Percentiles rank a stretch among this genome's conserved stretches.
phyloP scores from a whole-genome alignment of 2,113 vertebrate genomes.

The Cichladusa arquata region DNA sequence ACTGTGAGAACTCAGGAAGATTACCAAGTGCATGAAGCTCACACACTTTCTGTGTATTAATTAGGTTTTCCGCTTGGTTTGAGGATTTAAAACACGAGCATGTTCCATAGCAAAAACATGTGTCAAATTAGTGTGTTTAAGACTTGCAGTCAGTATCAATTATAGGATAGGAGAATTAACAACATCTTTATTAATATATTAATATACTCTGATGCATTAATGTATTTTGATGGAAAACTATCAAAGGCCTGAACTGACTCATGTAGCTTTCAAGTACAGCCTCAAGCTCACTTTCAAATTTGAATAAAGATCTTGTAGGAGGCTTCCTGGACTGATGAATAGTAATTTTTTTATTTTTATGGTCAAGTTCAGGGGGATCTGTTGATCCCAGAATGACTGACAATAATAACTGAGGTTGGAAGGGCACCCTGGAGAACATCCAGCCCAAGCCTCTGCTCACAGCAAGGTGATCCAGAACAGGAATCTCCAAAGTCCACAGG shows the following conservation, averaged over 20 bases:
- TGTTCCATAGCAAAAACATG: constrained; percentile 8
- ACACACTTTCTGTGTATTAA: neutral
- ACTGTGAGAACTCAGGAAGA: neutral
- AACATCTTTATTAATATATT: constrained; percentile 41
- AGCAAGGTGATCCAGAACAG: neutral
- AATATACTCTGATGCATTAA: constrained; percentile 3
- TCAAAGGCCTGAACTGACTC: constrained; percentile 1
- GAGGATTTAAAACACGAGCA: constrained; percentile 12
- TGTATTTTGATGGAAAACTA: constrained; percentile 23
- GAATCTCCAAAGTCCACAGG: neutral
- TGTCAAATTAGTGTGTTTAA: constrained; percentile 50
- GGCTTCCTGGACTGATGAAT: neutral
- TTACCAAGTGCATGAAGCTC: constrained; percentile 3
- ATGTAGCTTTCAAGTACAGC: neutral
- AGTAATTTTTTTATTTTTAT: neutral
- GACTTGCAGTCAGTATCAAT: constrained; percentile 35
- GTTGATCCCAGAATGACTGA: neutral
- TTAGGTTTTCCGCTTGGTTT: constrained; percentile 47
- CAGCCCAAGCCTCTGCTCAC: neutral
- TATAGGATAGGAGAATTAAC: constrained; percentile 10
- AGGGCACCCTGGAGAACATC: neutral
- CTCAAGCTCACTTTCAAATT: constrained; percentile 11
- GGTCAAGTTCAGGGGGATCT: neutral
- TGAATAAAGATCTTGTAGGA: neutral
- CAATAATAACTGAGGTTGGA: neutral